Conservation (phyloP, 2,113 vertebrate species). For the cat (Felis catus) region DNA sequence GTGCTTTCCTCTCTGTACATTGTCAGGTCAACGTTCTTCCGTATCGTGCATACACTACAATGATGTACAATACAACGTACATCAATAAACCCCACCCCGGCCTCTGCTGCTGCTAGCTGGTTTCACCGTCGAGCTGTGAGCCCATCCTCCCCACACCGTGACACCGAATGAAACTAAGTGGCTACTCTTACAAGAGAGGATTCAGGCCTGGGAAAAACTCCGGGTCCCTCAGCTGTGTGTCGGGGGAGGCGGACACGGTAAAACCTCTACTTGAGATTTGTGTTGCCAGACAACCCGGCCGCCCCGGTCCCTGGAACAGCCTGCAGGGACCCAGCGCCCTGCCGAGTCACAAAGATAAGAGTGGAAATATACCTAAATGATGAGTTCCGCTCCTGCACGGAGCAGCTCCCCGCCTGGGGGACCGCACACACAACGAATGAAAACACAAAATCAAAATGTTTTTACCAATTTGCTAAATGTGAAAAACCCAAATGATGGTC, state of each 20-base stretch:
- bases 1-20: no score
- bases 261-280: not conserved
- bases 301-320: not conserved
- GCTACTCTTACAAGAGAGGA: not conserved
- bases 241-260: not conserved
- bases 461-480: not conserved
- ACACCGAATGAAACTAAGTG: not conserved
- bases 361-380: rapidly evolving
- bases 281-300: not conserved
- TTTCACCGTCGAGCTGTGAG: not conserved
- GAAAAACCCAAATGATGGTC: not conserved
- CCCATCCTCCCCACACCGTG: rapidly evolving
- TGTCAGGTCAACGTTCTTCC: not conserved
- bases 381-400: not conserved
- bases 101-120: not conserved
- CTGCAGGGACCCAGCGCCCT: not conserved
- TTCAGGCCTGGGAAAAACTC: not conserved
- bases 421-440: no score
- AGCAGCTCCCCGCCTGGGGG: not conserved
- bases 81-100: not conserved
- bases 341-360: not conserved
- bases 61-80: rapidly evolving
- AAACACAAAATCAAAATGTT: not conserved
- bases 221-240: not conserved
- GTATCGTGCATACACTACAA: rapidly evolving